Conservation (phyloP, 2,888 invertebrate genomes). For the Hylaea fasciaria region DNA sequence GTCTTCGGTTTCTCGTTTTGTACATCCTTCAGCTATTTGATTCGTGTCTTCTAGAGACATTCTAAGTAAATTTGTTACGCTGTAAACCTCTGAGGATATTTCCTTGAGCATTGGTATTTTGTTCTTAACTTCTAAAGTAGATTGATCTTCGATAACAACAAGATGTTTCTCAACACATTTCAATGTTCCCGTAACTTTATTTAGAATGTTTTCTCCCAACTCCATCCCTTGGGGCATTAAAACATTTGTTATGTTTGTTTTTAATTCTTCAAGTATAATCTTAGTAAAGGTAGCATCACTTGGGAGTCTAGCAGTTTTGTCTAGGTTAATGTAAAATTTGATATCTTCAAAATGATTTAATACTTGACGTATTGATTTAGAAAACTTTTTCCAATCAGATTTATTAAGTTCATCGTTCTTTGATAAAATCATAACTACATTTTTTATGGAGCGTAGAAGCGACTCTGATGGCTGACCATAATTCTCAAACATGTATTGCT, state of each 20-base stretch:
- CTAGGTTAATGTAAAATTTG: constrained; percentile 78
- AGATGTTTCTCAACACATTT: constrained; percentile 51
- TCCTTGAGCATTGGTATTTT: constrained; percentile 75
- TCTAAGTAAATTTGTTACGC: constrained; percentile 47
- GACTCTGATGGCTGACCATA: constrained; percentile 73
- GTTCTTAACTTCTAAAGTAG: constrained; percentile 71
- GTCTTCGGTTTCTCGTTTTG: not conserved
- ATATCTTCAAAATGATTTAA: constrained; percentile 79
- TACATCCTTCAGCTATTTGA: not conserved
- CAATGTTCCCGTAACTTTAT: constrained; percentile 43
- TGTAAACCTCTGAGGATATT: constrained; percentile 53
- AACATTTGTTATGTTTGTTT: constrained; percentile 52
- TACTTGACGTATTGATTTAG: constrained; percentile 67
- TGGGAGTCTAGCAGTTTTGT: constrained; percentile 78
- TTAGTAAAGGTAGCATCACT: constrained; percentile 75
- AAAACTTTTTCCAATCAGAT: constrained; percentile 57
- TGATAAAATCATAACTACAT: constrained; percentile 50
- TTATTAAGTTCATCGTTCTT: constrained; percentile 43
- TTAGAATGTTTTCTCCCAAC: constrained; percentile 40
- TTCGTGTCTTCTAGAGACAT: constrained; percentile 17
- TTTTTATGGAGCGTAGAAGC: constrained; percentile 67
- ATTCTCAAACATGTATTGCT: constrained; percentile 74
- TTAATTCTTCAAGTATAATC: constrained; percentile 69
- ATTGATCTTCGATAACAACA: constrained; percentile 54
- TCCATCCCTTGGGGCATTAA: constrained; percentile 45